Conservation (phyloP, 2,113 vertebrate genomes). For the Alexandromys fortis region DNA sequence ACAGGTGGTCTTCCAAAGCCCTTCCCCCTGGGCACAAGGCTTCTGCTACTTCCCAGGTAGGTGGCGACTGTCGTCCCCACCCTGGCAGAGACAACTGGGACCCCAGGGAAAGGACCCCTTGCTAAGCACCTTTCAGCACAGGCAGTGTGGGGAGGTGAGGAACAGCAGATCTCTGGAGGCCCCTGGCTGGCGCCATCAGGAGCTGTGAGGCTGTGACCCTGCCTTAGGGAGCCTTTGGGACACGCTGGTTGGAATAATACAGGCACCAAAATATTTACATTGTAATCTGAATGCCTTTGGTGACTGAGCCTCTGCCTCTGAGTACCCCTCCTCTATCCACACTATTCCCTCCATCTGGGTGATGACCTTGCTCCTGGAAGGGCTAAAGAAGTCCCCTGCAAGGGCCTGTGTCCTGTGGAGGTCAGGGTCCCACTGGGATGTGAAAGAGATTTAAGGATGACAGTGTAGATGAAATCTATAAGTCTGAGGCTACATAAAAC, state of each 20-base stretch:
- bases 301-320: not conserved
- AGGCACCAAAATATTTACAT: not conserved
- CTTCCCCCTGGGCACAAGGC: not conserved
- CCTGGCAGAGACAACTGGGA: not conserved
- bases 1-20: not conserved
- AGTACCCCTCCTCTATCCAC: not conserved
- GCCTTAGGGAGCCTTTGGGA: not conserved
- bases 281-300: not conserved
- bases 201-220: not conserved
- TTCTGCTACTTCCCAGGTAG: not conserved
- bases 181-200: not conserved
- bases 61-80: not conserved
- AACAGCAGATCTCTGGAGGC: not conserved
- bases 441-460: not conserved
- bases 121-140: not conserved
- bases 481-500: not conserved
- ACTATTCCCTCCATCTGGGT: not conserved
- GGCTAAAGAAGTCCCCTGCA: not conserved
- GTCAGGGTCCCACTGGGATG: not conserved
- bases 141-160: not conserved
- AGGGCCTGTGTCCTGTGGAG: not conserved
- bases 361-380: not conserved
- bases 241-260: not conserved
- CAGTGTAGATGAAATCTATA: not conserved
- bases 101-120: not conserved